phyloP scores from a whole-genome alignment of 64 coral and sea anemone species.

The Montipora sp. region DNA sequence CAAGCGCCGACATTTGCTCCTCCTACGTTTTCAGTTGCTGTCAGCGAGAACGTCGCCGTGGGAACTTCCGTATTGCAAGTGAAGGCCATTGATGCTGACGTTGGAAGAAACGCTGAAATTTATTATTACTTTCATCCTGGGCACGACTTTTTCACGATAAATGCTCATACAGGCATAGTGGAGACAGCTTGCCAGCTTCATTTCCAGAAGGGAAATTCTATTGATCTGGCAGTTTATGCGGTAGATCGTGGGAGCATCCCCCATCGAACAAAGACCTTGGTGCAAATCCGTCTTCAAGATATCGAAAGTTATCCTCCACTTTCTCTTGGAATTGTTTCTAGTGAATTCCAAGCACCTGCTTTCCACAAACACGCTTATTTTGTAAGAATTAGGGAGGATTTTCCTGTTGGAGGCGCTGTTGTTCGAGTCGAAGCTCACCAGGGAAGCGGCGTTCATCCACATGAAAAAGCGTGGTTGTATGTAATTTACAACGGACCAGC shows the following conservation, averaged over 20 bases:
- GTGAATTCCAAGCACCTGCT: neutral
- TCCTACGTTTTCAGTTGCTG: conserved; percentile 60
- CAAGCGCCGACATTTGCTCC: conserved; percentile 73
- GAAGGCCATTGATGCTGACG: conserved; percentile 86
- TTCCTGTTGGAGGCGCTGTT: conserved; percentile 78
- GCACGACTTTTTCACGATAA: conserved; percentile 82
- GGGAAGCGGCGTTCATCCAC: conserved; percentile 15
- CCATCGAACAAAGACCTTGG: conserved; percentile 50
- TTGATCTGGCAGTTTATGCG: conserved; percentile 77
- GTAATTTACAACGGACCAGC: conserved; percentile 31
- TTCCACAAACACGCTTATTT: conserved; percentile 78
- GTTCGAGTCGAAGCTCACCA: conserved; percentile 54
- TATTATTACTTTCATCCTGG: conserved; percentile 84
- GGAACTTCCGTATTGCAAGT: conserved; percentile 82
- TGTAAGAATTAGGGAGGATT: conserved; percentile 90
- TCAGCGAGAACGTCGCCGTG: conserved; percentile 71
- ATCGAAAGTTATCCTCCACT: conserved; percentile 53
- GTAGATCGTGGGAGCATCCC: conserved; percentile 75
- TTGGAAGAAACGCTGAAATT: conserved; percentile 77
- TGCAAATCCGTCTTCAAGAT: conserved; percentile 75
- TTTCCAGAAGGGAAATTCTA: conserved; percentile 78
- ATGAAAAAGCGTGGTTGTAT: conserved; percentile 35
- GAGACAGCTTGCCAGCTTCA: conserved; percentile 69
- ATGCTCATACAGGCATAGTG: conserved; percentile 89
- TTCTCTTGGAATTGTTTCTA: conserved; percentile 22